Base-by-base conservation (phyloP, 1,140 invertebrate genomes). In the Macrotrachela quadricornifera region DNA sequence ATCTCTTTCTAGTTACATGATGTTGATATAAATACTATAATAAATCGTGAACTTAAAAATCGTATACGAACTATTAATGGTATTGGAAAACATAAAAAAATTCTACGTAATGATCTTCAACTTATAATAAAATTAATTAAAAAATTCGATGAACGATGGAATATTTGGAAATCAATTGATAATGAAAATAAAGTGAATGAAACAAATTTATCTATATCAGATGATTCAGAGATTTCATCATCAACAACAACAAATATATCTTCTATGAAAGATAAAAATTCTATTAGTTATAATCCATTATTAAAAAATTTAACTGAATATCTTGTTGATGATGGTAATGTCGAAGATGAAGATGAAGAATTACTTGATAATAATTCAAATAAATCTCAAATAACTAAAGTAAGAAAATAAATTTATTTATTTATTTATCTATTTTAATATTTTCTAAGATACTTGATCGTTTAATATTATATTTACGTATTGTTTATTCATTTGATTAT, bases 401-500 rank as follows among this genome's bases (percentile, higher is more conserved):
- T 10, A 18, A 16, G n/a, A 17, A 49, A 11, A 15, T 18, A 17
- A 38, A 51, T 46, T 18, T 45, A 45, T 13, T 4, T 42, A 42
- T 14, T 6, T 42, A 15, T 13, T 3, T 42, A 1, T 4, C 2
- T 3, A 15, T 1, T 3, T 42, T 4, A 4, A 42, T 14, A 15
- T 14, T 14, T 42, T 42, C 15, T 12, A 76, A 76, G 59, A 85
- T 87, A 30, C 64, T 85, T 46, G 83, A 85, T 64, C 72, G 80
- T 39, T 75, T 99, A 42, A 77, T 97, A 38, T 68, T 96, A 11
- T 99, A 99, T 66, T 70, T 99, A 56, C 77, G 94, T 39, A 78
- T 97, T 45, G 94, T 99, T 0, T 90, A 99, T 71, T 96, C 90
- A 0, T 82, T 97, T 45, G 94, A 99, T 70, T 99, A 91, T 65